Conservation (phyloP, 37 sponge, comb jelly and placozoan species). For the Halisarca cf. caerulea region DNA sequence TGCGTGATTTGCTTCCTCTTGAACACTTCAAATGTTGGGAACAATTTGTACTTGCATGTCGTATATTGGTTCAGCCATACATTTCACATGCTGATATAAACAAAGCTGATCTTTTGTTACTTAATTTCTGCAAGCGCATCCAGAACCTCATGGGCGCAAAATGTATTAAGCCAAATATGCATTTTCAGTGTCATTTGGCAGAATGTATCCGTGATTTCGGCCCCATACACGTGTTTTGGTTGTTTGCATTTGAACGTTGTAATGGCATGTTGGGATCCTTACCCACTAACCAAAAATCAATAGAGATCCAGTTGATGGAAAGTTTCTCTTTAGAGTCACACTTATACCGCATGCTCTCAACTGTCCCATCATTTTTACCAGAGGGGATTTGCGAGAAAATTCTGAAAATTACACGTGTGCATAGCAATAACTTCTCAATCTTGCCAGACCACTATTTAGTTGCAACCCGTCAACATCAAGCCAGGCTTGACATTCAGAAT, state of each 20-base stretch:
- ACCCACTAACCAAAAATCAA: neutral
- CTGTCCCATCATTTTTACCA: too few relatives aligned
- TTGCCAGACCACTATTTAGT: too few relatives aligned
- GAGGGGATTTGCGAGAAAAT: too few relatives aligned
- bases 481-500: too few relatives aligned
- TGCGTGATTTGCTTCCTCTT: constrained; percentile 13
- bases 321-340: neutral
- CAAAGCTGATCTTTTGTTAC: neutral
- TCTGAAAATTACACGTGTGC: too few relatives aligned
- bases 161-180: neutral
- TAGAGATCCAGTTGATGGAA: neutral
- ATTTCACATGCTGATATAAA: neutral
- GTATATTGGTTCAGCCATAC: neutral
- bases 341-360: neutral
- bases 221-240: neutral
- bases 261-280: neutral
- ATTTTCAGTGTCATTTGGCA: neutral
- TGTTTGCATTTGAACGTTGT: neutral
- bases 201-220: neutral
- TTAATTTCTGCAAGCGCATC: neutral
- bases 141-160: neutral
- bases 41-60: constrained; percentile 28
- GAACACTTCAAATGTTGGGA: constrained; percentile 38
- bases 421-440: too few relatives aligned
- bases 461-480: too few relatives aligned